Percentiles rank a stretch among this genome's conserved stretches.
phyloP scores from a whole-genome alignment of 92 coral and sea anemone species.

The Zoanthus gigantus region DNA sequence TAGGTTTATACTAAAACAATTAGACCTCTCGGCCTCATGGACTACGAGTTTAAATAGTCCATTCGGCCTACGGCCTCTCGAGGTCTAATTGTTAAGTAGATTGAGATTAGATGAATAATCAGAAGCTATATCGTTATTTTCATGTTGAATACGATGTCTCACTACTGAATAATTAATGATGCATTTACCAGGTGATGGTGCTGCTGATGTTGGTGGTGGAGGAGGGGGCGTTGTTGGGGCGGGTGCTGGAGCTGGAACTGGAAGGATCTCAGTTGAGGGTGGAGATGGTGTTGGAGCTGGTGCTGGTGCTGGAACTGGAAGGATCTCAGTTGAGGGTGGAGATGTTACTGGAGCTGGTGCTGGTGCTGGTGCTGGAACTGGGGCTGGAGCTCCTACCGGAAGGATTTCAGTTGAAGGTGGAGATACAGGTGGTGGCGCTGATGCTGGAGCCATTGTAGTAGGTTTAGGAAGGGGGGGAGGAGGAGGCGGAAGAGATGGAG shows the following conservation, averaged over 20 bases:
- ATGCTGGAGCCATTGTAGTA: background rate
- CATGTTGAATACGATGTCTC: background rate
- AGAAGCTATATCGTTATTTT: background rate
- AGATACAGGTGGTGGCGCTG: slow-evolving; percentile 21
- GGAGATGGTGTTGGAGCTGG: slow-evolving; percentile 41
- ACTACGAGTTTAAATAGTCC: too few species aligned
- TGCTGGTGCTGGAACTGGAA: slow-evolving; percentile 1
- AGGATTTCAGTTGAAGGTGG: slow-evolving; percentile 27
- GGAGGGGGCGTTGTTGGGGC: background rate
- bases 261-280: background rate
- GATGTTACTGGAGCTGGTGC: slow-evolving; percentile 26
- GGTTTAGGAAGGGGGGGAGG: slow-evolving; percentile 22
- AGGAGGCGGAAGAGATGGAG: background rate
- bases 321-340: slow-evolving; percentile 11
- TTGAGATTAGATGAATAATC: too few species aligned
- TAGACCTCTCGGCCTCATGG: too few species aligned
- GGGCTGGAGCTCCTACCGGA: slow-evolving; percentile 23
- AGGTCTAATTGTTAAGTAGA: too few species aligned
- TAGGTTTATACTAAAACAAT: too few species aligned
- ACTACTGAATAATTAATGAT: background rate
- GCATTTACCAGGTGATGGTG: background rate
- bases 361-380: background rate
- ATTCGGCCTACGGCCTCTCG: too few species aligned
- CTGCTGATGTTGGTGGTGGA: background rate
- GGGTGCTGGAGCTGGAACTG: slow-evolving; percentile 6